Conservation (phyloP, 2,888 invertebrate species). For the Suillia variegata region DNA sequence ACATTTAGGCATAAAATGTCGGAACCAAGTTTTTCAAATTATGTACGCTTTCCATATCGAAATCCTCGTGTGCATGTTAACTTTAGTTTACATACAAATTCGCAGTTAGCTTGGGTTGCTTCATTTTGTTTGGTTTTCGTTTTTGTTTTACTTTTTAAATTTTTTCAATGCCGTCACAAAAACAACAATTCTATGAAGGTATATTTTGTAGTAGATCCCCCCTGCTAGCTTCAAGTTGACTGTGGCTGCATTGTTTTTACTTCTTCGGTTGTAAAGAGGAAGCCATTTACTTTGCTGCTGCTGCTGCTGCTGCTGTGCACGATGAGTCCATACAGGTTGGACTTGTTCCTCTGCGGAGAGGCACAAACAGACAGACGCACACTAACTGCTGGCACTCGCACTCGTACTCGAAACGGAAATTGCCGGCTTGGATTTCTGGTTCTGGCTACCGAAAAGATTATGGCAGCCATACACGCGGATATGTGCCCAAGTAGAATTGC, state of each 20-base stretch:
- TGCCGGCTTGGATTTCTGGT: constrained; percentile 8
- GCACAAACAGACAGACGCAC: too few species aligned
- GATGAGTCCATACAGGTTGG: background rate
- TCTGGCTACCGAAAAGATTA: background rate
- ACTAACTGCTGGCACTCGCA: too few species aligned
- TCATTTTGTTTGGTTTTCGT: constrained; percentile 11
- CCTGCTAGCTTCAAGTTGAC: background rate
- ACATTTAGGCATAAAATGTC: too few species aligned
- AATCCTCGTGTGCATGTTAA: too few species aligned
- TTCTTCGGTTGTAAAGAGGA: background rate
- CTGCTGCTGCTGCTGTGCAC: too few species aligned
- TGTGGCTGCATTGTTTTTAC: background rate
- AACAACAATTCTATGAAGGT: too few species aligned
- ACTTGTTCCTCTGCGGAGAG: constrained; percentile 4
- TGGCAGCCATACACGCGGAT: background rate
- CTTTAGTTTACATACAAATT: constrained; percentile 28
- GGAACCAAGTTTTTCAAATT: too few species aligned
- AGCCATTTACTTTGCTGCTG: background rate
- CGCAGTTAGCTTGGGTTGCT: constrained; percentile 5
- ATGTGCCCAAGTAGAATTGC: constrained; percentile 7
- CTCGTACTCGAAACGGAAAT: constrained; percentile 11
- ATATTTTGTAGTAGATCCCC: too few species aligned
- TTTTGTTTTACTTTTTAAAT: constrained; percentile 1
- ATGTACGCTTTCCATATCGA: too few species aligned
- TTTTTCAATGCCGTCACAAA: background rate